Base-by-base conservation (phyloP, 1,140 invertebrate species). In the Formica exsecta region DNA sequence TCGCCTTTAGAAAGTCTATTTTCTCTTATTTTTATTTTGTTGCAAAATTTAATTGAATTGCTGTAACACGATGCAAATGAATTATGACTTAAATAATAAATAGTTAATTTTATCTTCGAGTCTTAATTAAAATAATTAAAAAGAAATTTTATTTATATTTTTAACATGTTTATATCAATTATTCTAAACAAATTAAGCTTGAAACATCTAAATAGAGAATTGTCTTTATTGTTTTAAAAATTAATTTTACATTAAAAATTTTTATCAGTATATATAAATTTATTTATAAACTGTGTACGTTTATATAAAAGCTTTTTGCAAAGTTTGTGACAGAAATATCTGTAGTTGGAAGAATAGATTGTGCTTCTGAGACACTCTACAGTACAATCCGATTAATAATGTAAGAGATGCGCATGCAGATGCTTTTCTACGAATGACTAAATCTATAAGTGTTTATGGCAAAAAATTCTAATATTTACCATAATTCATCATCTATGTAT, bases 1-100 rank as follows among this genome's bases (percentile, higher is more conserved):
- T 73, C 54, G 11, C 38, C n/a, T 83, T 74, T 74, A 74, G 25
- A 83, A 83, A 61, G 25, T 61, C 48, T 7, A 44, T 2, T 7
- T 62, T 73, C 61, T 32, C 11, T 9, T 59, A 19, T 11, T 81
- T 41, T 19, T 13, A 74, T 48, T 73, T 70, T 70, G 2, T 44
- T 48, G 25, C 13, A 61, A 57, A 44, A 61, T 22, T 48, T 81
- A 81, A 81, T 61, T 73, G 7, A 25, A 25, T 32, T 71, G 11
- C 22, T 32, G 9, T 13, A 61, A 36, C 32, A 83, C 13, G 13
- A 57, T 80, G 13, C 22, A 3, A 70, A 36, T 79, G 3, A 61
- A 75, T 61, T 77, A 65, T 44, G 4, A 29, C n/a, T 25, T 3
- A 2, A 32, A n/a, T 44, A 19, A 9, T 48, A 7, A 76, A 51